phyloP scores from a whole-genome alignment of 2,113 vertebrate genomes.

The Sylvietta virens region DNA sequence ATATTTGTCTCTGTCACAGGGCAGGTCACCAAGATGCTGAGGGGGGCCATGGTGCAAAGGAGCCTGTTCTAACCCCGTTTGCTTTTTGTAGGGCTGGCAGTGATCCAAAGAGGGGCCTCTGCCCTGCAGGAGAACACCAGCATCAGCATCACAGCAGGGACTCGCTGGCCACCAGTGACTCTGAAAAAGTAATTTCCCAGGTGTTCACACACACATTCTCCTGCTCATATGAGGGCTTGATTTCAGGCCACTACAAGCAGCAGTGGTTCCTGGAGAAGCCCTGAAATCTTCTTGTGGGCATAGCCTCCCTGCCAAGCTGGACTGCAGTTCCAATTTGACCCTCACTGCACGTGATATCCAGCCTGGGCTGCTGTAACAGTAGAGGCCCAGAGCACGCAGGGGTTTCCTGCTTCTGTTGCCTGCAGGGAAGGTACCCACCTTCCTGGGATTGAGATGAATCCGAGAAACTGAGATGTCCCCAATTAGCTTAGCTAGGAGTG shows the following conservation, averaged over 20 bases:
- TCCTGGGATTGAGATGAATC: conserved; percentile 43
- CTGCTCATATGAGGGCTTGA: background rate
- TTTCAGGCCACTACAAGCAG: background rate
- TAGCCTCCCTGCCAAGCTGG: background rate
- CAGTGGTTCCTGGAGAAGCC: background rate
- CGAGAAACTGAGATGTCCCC: conserved; percentile 50
- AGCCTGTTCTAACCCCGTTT: background rate
- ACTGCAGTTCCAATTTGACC: background rate
- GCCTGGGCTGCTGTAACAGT: background rate
- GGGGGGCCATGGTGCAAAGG: background rate
- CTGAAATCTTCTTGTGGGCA: background rate
- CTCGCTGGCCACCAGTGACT: background rate
- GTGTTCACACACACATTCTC: background rate
- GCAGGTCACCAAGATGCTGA: background rate
- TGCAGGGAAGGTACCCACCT: conserved; percentile 60
- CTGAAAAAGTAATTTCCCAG: background rate
- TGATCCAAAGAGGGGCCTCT: background rate
- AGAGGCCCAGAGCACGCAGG: background rate
- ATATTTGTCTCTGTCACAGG: background rate
- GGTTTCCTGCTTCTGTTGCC: background rate
- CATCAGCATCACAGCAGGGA: background rate
- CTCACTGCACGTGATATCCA: background rate
- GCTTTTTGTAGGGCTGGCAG: background rate
- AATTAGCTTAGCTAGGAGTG: conserved; percentile 50
- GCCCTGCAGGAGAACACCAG: background rate